Percentiles rank a stretch among this genome's conserved stretches.
Conservation (phyloP, 2,797 vertebrate species). For the Neopelma chrysocephalum region DNA sequence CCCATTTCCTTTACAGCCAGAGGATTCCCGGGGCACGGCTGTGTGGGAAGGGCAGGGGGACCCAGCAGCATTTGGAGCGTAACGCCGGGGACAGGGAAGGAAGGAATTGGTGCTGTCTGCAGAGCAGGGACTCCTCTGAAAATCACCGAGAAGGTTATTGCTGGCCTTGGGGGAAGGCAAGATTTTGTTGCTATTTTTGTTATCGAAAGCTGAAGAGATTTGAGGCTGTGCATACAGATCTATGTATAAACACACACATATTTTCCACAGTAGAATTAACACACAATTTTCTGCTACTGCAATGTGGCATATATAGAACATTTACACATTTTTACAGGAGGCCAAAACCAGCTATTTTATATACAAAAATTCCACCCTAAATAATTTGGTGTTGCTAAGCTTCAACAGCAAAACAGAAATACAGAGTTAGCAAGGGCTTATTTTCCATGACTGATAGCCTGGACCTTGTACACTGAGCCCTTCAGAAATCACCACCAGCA, state of each 20-base stretch:
- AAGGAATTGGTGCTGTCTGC: neutral
- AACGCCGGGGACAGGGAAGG: neutral
- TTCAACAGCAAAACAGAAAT: neutral
- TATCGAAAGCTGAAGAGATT: neutral
- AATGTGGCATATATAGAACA: neutral
- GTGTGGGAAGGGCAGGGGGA: neutral
- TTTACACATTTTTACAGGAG: neutral
- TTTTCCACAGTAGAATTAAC: neutral
- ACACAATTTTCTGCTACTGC: neutral
- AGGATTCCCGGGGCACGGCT: neutral
- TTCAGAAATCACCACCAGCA: neutral
- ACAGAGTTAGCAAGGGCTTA: neutral
- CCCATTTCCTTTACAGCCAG: neutral
- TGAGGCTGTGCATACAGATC: neutral
- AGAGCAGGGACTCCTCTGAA: neutral
- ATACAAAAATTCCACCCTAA: neutral
- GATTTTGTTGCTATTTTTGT: constrained; percentile 48
- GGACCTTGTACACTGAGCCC: no score
- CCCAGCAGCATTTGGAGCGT: neutral
- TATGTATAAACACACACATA: neutral
- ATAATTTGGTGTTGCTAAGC: neutral
- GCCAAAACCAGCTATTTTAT: neutral
- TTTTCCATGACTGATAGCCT: neutral
- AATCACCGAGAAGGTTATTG: neutral
- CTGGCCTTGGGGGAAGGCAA: constrained; percentile 8